phyloP scores from a whole-genome alignment of 1,140 invertebrate species.

The Thrips palmi region DNA sequence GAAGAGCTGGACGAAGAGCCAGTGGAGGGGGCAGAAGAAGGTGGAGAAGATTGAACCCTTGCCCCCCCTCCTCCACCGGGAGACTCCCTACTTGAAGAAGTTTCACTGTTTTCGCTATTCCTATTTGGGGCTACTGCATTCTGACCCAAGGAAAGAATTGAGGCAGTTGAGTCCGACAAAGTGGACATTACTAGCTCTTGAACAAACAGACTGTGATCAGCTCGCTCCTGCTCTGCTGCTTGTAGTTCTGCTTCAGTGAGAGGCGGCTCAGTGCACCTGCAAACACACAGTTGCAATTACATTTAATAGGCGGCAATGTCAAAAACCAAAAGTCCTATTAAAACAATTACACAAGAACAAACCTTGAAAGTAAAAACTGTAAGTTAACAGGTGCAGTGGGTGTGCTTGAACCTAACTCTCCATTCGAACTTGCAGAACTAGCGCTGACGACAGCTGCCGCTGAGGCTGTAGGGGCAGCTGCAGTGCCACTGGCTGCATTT shows the following conservation, averaged over 20 bases:
- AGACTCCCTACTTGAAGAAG: not conserved
- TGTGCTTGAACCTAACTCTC: conserved; percentile 24
- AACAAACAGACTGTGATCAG: conserved; percentile 46
- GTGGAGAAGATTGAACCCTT: not conserved
- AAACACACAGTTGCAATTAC: conserved; percentile 18
- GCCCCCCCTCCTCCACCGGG: too few species aligned
- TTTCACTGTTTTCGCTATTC: not conserved
- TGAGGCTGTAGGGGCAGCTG: conserved; percentile 25
- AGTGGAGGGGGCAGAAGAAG: not conserved
- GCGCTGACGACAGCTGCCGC: conserved; percentile 23
- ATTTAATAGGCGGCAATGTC: too few species aligned
- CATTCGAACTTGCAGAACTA: conserved; percentile 22
- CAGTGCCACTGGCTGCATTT: conserved; percentile 21
- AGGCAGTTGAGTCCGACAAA: conserved; percentile 21
- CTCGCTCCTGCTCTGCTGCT: conserved; percentile 34
- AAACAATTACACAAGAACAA: conserved; percentile 13
- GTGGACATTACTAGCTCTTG: conserved; percentile 46
- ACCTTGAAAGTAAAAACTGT: conserved; percentile 40
- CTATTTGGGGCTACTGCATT: not conserved
- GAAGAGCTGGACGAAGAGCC: not conserved
- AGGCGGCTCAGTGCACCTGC: conserved; percentile 36
- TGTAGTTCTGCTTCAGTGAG: conserved; percentile 33
- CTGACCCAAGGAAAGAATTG: conserved; percentile 3
- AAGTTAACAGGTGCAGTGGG: conserved; percentile 23
- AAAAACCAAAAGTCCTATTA: conserved; percentile 8